Conservation (phyloP, 2,113 vertebrate genomes). For the Gobio gobio region DNA sequence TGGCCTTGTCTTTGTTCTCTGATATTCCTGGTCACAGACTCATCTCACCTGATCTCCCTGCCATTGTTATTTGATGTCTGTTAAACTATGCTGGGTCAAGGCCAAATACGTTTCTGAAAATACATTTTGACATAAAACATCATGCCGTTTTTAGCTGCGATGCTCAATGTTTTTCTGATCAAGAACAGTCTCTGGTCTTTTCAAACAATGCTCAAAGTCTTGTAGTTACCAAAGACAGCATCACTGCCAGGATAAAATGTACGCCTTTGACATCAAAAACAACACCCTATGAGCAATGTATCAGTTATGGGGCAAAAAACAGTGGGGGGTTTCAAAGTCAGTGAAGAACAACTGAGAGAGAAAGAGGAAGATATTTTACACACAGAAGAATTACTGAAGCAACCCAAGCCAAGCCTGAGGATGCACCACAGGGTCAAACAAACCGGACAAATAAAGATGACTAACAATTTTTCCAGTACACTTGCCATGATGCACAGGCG, state of each 20-base stretch:
- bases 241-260: constrained; percentile 17
- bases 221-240: background rate
- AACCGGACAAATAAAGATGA: background rate
- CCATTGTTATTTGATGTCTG: background rate
- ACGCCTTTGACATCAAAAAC: constrained; percentile 7
- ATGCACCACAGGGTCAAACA: background rate
- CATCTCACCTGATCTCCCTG: constrained; percentile 20
- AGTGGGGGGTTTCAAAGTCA: background rate
- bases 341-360: background rate
- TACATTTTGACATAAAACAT: background rate
- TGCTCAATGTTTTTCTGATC: background rate
- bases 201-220: background rate
- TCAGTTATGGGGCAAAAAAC: constrained; percentile 22
- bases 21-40: constrained; percentile 15
- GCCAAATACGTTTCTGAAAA: constrained; percentile 10
- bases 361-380: background rate
- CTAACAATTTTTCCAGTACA: no score
- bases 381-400: background rate
- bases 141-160: background rate
- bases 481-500: background rate
- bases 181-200: background rate
- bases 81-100: constrained; percentile 20
- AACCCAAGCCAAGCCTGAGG: background rate
- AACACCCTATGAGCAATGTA: constrained; percentile 2
- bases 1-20: constrained; percentile 25